phyloP scores from a whole-genome alignment of 2,888 invertebrate species.

The Volucella zonaria region DNA sequence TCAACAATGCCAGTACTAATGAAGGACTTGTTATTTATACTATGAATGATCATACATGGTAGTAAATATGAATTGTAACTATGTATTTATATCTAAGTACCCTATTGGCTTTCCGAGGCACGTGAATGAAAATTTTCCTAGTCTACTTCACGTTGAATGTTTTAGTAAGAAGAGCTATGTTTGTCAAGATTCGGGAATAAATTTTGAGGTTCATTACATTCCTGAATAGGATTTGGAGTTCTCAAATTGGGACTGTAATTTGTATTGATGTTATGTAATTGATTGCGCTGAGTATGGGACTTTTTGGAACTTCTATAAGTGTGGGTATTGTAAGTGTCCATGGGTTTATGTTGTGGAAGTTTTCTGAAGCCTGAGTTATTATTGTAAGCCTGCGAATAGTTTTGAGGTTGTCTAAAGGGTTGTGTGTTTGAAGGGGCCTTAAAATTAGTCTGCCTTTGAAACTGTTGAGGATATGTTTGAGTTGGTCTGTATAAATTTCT shows the following conservation, averaged over 20 bases:
- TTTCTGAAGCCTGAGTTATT: too few relatives aligned
- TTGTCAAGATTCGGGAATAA: not conserved
- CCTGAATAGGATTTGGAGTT: not conserved
- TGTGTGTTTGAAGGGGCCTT: not conserved
- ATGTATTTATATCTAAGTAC: constrained; percentile 45
- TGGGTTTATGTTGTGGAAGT: too few relatives aligned
- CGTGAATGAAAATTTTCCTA: constrained; percentile 31
- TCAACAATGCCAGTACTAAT: too few relatives aligned
- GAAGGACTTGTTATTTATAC: too few relatives aligned
- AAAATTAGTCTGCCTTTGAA: not conserved
- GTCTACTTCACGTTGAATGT: constrained; percentile 10
- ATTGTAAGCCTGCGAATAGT: too few relatives aligned
- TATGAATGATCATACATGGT: constrained; percentile 35
- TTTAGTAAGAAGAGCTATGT: not conserved
- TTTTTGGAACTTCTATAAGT: too few relatives aligned
- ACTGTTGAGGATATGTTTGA: not conserved
- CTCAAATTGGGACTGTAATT: not conserved
- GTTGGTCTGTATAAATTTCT: not conserved
- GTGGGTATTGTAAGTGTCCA: too few relatives aligned
- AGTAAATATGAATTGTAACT: constrained; percentile 37
- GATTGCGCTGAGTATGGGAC: too few relatives aligned
- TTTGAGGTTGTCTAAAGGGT: not conserved
- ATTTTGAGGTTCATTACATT: not conserved
- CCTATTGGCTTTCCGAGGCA: constrained; percentile 33
- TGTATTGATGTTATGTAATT: too few relatives aligned